Percentiles rank a stretch among this genome's conserved stretches.
phyloP scores from a whole-genome alignment of 1,140 invertebrate species.

The Hermetia illucens region DNA sequence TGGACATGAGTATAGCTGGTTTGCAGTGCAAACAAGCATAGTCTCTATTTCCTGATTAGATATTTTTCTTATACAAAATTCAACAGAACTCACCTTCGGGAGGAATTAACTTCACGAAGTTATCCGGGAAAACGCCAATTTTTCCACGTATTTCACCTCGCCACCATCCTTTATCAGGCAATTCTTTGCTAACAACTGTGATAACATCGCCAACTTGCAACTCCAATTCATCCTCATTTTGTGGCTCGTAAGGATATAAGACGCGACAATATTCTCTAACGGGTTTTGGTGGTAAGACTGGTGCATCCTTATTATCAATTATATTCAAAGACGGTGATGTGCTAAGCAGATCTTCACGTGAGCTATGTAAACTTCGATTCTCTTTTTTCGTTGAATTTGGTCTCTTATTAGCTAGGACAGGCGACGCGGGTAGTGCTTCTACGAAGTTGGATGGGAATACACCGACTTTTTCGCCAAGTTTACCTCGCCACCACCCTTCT shows the following conservation, averaged over 20 bases:
- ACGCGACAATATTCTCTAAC: slow-evolving; percentile 67
- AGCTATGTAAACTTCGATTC: slow-evolving; percentile 14
- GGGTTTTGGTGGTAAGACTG: slow-evolving; percentile 45
- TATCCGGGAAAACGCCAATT: slow-evolving; percentile 91
- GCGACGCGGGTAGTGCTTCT: slow-evolving; percentile 41
- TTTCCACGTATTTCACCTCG: slow-evolving; percentile 80
- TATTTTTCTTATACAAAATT: background rate
- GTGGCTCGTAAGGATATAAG: slow-evolving; percentile 76
- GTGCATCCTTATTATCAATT: slow-evolving; percentile 16
- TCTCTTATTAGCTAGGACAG: slow-evolving; percentile 24
- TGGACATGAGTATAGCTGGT: too few species aligned
- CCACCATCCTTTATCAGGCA: slow-evolving; percentile 95
- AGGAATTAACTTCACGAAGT: slow-evolving; percentile 70
- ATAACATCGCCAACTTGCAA: slow-evolving; percentile 83
- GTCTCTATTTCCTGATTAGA: too few species aligned
- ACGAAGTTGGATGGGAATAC: slow-evolving; percentile 93
- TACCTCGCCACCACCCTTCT: slow-evolving; percentile 82
- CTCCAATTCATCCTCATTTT: slow-evolving; percentile 87
- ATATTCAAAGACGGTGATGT: slow-evolving; percentile 3
- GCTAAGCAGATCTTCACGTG: slow-evolving; percentile 11
- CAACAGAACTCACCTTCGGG: slow-evolving; percentile 27
- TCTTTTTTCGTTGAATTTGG: slow-evolving; percentile 18
- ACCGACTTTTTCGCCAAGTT: slow-evolving; percentile 56
- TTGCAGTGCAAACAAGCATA: too few species aligned
- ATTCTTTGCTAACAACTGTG: slow-evolving; percentile 69